Evolutionary conservation across 2,113 vertebrate genomes (phyloP).

Genomic region (Nyctereutes procyonoides): DNA sequence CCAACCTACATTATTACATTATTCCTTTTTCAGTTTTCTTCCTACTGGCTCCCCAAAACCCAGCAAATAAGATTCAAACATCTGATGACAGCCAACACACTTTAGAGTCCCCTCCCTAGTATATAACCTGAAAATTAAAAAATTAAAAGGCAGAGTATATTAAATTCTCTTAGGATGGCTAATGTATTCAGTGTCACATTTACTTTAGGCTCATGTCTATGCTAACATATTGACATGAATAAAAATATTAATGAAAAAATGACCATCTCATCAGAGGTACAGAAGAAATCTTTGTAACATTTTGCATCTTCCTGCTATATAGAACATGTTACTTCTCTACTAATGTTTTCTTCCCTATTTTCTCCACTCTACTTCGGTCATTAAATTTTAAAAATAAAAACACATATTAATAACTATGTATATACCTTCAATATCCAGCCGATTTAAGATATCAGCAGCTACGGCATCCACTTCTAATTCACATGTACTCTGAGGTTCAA

Average conservation of each 20-base stretch:
- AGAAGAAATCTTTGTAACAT: neutral
- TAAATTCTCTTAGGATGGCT: slow-evolving; percentile 50
- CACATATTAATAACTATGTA: neutral
- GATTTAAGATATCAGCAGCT: slow-evolving; percentile 97
- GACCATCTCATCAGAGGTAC: neutral
- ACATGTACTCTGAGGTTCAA: slow-evolving; percentile 95
- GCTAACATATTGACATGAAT: slow-evolving; percentile 5
- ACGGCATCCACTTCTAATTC: slow-evolving; percentile 99
- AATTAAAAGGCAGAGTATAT: slow-evolving; percentile 44
- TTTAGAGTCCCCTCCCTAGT: neutral
- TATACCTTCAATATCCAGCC: slow-evolving; percentile 96
- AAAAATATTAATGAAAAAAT: slow-evolving; percentile 37
- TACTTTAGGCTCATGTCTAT: neutral
- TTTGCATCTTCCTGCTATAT: neutral
- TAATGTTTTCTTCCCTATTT: slow-evolving; percentile 17
- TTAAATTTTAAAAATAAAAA: slow-evolving; percentile 47
- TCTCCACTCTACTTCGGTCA: neutral
- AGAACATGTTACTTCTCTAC: neutral
- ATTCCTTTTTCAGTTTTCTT: slow-evolving; percentile 52
- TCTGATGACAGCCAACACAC: neutral
- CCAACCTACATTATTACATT: neutral
- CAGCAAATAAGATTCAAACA: slow-evolving; percentile 53
- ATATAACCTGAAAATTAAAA: slow-evolving; percentile 38
- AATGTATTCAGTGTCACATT: slow-evolving; percentile 36
- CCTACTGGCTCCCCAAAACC: slow-evolving; percentile 20